A percentile compares a stretch with the other conserved stretches of the same genome.
phyloP scores from a whole-genome alignment of 2,113 vertebrate genomes.

The Nerophis lumbriciformis region DNA sequence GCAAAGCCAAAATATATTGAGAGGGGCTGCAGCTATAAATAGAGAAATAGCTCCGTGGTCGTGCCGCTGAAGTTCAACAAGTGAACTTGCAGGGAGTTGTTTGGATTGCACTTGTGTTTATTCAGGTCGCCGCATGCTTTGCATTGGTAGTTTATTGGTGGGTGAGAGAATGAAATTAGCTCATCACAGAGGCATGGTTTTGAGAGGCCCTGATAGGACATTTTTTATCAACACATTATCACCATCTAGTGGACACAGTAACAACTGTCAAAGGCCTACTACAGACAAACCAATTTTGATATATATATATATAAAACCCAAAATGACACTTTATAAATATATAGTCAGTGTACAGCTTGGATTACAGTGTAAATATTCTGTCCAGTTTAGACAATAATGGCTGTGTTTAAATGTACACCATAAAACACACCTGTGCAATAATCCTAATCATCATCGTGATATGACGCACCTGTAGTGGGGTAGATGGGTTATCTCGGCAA shows the following conservation, averaged over 20 bases:
- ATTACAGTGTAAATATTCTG: too few relatives aligned
- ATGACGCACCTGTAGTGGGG: too few relatives aligned
- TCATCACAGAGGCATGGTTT: constrained; percentile 8
- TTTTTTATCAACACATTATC: not conserved
- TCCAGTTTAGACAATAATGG: too few relatives aligned
- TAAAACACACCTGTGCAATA: too few relatives aligned
- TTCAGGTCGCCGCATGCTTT: not conserved
- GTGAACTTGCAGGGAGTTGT: constrained; percentile 1
- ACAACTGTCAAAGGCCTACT: not conserved
- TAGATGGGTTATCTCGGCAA: too few relatives aligned
- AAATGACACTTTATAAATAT: too few relatives aligned
- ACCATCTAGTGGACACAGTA: constrained; percentile 46
- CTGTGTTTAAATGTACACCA: too few relatives aligned
- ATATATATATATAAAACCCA: too few relatives aligned
- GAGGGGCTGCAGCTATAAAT: constrained; percentile 51
- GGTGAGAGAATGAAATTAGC: not conserved
- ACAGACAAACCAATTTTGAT: too few relatives aligned
- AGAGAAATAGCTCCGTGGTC: constrained; percentile 44
- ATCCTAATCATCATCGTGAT: too few relatives aligned
- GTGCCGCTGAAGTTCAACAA: constrained; percentile 31
- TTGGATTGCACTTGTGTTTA: constrained; percentile 22
- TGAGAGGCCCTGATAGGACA: not conserved
- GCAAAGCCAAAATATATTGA: constrained; percentile 48
- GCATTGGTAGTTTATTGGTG: not conserved
- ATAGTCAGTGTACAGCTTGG: too few relatives aligned